Evolutionary conservation across 2,888 invertebrate species (phyloP).

Genomic region (Uloborus plumipes): DNA sequence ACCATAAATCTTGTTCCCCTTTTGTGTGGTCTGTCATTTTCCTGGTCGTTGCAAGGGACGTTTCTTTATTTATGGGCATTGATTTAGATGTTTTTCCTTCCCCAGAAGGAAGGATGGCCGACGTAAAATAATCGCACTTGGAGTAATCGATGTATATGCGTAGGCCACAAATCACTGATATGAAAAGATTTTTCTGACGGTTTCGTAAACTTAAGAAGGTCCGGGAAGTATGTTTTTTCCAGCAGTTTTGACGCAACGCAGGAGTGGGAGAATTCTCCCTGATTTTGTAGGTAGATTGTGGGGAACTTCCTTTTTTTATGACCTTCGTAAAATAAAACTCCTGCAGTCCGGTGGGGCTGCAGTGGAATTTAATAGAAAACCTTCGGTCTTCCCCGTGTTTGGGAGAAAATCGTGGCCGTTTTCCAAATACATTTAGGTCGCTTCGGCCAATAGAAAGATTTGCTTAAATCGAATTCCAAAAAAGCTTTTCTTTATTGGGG

Average conservation of each 20-base stretch:
- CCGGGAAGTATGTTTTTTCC: background rate
- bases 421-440: background rate
- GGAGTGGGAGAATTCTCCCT: background rate
- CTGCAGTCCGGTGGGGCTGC: conserved; percentile 7
- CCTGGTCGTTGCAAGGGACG: conserved; percentile 24
- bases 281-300: conserved; percentile 18
- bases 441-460: conserved; percentile 4
- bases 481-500: background rate
- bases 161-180: conserved; percentile 55
- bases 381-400: conserved; percentile 27
- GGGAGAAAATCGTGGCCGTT: conserved; percentile 1
- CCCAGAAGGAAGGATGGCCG: conserved; percentile 10
- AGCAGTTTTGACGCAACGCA: conserved; percentile 17
- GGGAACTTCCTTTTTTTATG: conserved; percentile 35
- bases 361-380: conserved; percentile 32
- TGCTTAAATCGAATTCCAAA: background rate
- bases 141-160: conserved; percentile 56
- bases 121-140: conserved; percentile 51
- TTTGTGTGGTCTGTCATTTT: conserved; percentile 50
- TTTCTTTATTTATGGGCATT: conserved; percentile 53
- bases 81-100: conserved; percentile 49
- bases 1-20: conserved; percentile 39
- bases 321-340: conserved; percentile 49
- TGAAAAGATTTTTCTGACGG: conserved; percentile 56
- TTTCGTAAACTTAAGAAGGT: conserved; percentile 31